phyloP scores from a whole-genome alignment of 2,113 vertebrate species.

The Microtus pennsylvanicus region DNA sequence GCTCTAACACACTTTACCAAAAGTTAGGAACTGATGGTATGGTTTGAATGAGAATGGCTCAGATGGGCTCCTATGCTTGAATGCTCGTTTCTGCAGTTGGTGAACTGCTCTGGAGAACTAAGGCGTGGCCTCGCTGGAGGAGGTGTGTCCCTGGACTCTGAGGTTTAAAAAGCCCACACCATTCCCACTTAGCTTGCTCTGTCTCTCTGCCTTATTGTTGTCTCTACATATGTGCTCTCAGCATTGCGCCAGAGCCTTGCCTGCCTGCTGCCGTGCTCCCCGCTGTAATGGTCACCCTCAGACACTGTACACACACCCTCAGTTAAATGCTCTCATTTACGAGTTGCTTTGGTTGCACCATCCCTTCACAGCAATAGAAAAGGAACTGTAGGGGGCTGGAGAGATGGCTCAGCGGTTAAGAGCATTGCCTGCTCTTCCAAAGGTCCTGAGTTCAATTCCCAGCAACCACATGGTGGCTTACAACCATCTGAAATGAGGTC shows the following conservation, averaged over 20 bases:
- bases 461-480: too few relatives aligned
- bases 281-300: too few relatives aligned
- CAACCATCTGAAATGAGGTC: too few relatives aligned
- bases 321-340: not conserved
- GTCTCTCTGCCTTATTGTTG: not conserved
- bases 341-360: not conserved
- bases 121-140: not conserved
- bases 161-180: not conserved
- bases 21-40: not conserved
- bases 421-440: too few relatives aligned
- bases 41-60: not conserved
- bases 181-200: not conserved
- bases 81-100: not conserved
- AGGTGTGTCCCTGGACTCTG: not conserved
- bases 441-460: too few relatives aligned
- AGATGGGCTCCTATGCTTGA: not conserved
- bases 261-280: not conserved
- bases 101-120: not conserved
- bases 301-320: not conserved
- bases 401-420: too few relatives aligned
- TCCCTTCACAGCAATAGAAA: not conserved
- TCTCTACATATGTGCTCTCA: not conserved
- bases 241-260: not conserved
- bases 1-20: not conserved
- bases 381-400: too few relatives aligned